These are phyloP conservation scores for Diaphora mendica DNA, from an alignment of 2,888 invertebrate genomes.

Conservation along the genomic window DNA sequence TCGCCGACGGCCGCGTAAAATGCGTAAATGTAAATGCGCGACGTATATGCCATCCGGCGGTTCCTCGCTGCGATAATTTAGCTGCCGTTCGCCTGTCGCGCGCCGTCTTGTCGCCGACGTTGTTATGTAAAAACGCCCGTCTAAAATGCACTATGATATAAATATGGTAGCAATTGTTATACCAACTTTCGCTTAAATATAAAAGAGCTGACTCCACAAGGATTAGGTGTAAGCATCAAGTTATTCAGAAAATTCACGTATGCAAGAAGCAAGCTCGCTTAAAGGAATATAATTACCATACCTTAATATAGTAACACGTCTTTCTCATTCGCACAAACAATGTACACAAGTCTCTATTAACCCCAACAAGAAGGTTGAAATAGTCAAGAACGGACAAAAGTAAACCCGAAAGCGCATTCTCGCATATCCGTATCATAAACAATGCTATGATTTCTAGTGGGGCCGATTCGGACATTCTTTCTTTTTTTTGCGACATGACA, in stretches of 20 bases:
- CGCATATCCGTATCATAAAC: neutral
- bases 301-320: neutral
- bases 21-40: conserved; percentile 72
- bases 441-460: neutral
- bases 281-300: neutral
- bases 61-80: conserved; percentile 58
- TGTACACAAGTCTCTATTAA: neutral
- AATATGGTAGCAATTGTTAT: conserved; percentile 48
- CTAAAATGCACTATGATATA: conserved; percentile 57
- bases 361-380: neutral
- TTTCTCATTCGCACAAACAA: neutral
- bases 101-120: conserved; percentile 41
- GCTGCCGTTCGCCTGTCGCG: conserved; percentile 46
- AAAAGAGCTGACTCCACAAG: conserved; percentile 9
- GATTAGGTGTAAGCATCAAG: neutral
- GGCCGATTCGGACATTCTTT: neutral
- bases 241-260: neutral
- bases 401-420: neutral
- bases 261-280: neutral
- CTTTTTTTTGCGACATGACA: neutral
- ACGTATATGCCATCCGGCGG: conserved; percentile 36
- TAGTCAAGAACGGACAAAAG: neutral
- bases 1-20: conserved; percentile 70
- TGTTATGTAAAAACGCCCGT: conserved; percentile 67
- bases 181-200: conserved; percentile 57